Conservation (phyloP, 2,888 invertebrate genomes). For the Aplocera efformata region DNA sequence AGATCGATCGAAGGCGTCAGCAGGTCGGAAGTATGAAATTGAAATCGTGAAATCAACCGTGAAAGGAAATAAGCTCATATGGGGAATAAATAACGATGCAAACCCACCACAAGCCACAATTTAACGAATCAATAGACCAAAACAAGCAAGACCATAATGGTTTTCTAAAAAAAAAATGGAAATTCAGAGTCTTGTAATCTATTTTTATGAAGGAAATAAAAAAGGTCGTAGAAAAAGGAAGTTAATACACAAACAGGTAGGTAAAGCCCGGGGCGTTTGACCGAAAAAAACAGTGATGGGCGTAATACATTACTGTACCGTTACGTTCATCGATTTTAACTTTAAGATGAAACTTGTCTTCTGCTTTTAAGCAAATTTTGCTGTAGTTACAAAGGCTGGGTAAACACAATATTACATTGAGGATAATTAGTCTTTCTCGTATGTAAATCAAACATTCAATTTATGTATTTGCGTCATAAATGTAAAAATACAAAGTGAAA, state of each 20-base stretch:
- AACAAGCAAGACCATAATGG: conserved; percentile 16
- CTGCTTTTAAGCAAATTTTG: no score
- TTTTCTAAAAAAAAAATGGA: conserved; percentile 8
- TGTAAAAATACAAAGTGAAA: no score
- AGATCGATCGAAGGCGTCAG: conserved; percentile 15
- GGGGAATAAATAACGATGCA: conserved; percentile 13
- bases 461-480: no score
- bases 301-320: conserved; percentile 30
- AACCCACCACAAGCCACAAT: conserved; percentile 12
- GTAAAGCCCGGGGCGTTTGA: conserved; percentile 25
- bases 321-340: conserved; percentile 31
- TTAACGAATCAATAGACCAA: conserved; percentile 20
- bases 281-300: conserved; percentile 33
- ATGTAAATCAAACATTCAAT: no score
- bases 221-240: conserved; percentile 13
- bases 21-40: conserved; percentile 23
- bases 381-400: no score
- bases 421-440: no score
- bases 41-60: conserved; percentile 20
- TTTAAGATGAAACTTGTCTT: conserved; percentile 9
- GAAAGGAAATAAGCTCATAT: conserved; percentile 14
- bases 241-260: conserved; percentile 22
- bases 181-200: conserved; percentile 8
- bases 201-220: conserved; percentile 13
- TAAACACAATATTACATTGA: no score